Evolutionary conservation across 1,140 invertebrate species (phyloP), one percentile per base, ranked within the genome.

Genomic region (Sesamia nonagrioides): DNA sequence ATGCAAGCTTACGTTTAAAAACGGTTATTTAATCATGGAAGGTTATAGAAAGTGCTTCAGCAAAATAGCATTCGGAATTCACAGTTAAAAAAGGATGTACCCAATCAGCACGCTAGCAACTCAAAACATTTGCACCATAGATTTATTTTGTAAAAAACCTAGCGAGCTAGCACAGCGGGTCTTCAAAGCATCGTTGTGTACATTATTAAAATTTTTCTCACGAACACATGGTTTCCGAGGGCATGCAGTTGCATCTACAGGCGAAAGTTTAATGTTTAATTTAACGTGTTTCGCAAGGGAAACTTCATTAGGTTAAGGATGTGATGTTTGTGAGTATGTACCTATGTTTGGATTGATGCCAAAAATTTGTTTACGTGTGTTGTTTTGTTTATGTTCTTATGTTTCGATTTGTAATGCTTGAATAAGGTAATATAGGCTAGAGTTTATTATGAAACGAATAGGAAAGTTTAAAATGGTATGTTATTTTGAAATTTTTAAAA

Each of bases 181-280:
- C 66, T 82, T 85, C 90, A 91, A 92, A 89, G 90, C 84, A 84
- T 80, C 78, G 71, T 79, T 83, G 81, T 73, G 82, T 87, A 83
- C 81, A 85, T 88, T 84, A 87, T 85, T 85, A 88, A 73, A 77
- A 85, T 77, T 90, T 90, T 91, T 92, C 91, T 91, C 90, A 92
- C 89, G 90, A 90, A 86, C 83, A 88, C 90, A 84, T 92, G 87
- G 79, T 68, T 82, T 45, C 80, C 11, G 45, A 52, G 21, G 60
- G 60, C 63, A 58, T 83, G 84, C 84, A 86, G 86, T 84, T 77
- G 86, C 42, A 48, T 77, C n/a, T 37, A 54, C 33, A 11, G 17
- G 74, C 61, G 60, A 66, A 77, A 77, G 60, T 66, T 77, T 68
- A 21, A 77, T 66, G 61, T 76, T 61, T 54, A 77, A 77, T 77